Percentiles rank a stretch among this genome's conserved stretches.
phyloP scores from a whole-genome alignment of 1,140 invertebrate species.

The Chironomus striatipennis region DNA sequence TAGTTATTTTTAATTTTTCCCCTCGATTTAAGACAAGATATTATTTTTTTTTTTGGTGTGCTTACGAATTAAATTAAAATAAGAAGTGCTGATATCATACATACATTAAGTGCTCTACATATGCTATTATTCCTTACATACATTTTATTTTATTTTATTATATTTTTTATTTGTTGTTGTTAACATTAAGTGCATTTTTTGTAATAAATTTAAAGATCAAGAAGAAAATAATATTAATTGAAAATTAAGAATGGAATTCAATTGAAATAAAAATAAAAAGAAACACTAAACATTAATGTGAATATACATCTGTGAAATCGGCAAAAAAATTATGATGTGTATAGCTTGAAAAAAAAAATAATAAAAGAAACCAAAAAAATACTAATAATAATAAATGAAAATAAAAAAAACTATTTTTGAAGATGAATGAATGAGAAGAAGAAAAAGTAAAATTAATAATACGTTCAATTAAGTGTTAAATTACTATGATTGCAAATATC shows the following conservation, averaged over 20 bases:
- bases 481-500: slow-evolving; percentile 21
- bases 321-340: not conserved
- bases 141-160: not conserved
- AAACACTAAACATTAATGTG: not conserved
- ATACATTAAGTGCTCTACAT: too few species aligned
- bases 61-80: too few species aligned
- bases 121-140: not conserved
- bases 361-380: not conserved
- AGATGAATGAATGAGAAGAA: not conserved
- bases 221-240: not conserved
- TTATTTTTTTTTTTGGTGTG: too few species aligned
- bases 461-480: slow-evolving; percentile 21
- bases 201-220: too few species aligned
- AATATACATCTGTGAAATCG: slow-evolving; percentile 3
- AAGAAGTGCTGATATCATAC: too few species aligned
- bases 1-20: slow-evolving; percentile 2
- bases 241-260: not conserved
- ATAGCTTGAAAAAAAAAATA: too few species aligned
- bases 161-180: not conserved
- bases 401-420: slow-evolving; percentile 15
- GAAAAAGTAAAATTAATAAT: slow-evolving; percentile 10
- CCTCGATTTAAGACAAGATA: not conserved
- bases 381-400: not conserved
- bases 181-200: not conserved
- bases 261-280: not conserved